Conservation (phyloP, 2,797 vertebrate species). For the Merluccius polli region DNA sequence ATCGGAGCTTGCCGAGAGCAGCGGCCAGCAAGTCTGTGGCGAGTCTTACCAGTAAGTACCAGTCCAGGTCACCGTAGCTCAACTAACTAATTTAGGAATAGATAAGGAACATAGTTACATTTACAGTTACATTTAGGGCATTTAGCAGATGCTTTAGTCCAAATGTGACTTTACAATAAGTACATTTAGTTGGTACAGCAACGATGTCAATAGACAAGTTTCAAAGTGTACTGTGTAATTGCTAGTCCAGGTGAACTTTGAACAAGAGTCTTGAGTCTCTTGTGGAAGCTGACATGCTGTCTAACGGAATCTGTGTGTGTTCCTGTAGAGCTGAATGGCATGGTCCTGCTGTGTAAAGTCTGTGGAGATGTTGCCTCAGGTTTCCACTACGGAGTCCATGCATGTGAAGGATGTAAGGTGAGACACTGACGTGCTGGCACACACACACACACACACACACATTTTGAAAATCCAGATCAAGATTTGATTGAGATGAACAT, state of each 20-base stretch:
- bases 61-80: neutral
- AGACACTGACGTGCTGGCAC: conserved; percentile 21
- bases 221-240: no score
- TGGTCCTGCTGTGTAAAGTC: conserved; percentile 90
- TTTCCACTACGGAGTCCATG: conserved; percentile 73
- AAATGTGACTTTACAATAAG: no score
- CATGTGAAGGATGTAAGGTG: conserved; percentile 94
- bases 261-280: no score
- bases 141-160: no score
- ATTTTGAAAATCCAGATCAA: neutral
- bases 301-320: conserved; percentile 3
- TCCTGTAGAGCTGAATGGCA: conserved; percentile 82
- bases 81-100: no score
- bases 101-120: no score
- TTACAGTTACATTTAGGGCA: no score
- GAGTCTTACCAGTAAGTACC: conserved; percentile 46
- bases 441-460: conserved; percentile 8
- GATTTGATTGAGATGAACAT: neutral
- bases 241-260: no score
- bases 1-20: conserved; percentile 20
- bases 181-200: no score
- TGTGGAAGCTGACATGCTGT: conserved; percentile 6
- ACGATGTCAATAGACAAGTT: no score
- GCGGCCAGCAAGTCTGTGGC: conserved; percentile 44
- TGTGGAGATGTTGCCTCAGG: conserved; percentile 61